Evolutionary conservation across 1,140 invertebrate genomes (phyloP).

Genomic region (Neotoxoptera formosana): DNA sequence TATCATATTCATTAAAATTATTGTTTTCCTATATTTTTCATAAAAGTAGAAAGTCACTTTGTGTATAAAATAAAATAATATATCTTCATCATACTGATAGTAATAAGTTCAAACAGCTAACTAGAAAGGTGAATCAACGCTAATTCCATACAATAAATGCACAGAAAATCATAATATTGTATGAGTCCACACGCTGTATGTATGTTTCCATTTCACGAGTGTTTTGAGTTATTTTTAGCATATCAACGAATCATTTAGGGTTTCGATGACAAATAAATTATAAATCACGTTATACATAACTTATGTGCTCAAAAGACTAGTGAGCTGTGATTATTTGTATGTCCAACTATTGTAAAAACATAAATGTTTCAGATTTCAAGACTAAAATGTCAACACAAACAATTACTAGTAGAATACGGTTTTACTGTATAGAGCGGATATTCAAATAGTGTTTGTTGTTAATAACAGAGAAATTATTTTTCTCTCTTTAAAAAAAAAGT

Average conservation of each 20-base stretch:
- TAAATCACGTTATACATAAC: not conserved
- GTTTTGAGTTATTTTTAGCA: not conserved
- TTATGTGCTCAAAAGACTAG: no score
- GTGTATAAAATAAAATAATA: not conserved
- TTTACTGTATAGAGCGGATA: not conserved
- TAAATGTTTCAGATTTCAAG: not conserved
- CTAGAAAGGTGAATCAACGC: no score
- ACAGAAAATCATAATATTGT: not conserved
- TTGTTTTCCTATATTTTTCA: not conserved
- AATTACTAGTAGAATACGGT: not conserved
- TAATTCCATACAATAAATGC: not conserved
- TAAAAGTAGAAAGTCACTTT: not conserved
- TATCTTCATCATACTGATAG: not conserved
- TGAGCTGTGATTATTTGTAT: not conserved
- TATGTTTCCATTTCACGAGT: not conserved
- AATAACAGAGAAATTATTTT: not conserved
- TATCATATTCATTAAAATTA: not conserved
- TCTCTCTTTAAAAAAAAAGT: not conserved
- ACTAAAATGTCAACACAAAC: not conserved
- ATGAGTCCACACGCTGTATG: not conserved
- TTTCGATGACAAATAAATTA: not conserved
- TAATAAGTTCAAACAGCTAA: not conserved
- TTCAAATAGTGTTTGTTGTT: conserved; percentile 3
- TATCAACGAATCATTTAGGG: not conserved
- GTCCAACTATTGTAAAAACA: not conserved